phyloP scores from a whole-genome alignment of 64 coral and sea anemone genomes.

The Stylophora pistillata region DNA sequence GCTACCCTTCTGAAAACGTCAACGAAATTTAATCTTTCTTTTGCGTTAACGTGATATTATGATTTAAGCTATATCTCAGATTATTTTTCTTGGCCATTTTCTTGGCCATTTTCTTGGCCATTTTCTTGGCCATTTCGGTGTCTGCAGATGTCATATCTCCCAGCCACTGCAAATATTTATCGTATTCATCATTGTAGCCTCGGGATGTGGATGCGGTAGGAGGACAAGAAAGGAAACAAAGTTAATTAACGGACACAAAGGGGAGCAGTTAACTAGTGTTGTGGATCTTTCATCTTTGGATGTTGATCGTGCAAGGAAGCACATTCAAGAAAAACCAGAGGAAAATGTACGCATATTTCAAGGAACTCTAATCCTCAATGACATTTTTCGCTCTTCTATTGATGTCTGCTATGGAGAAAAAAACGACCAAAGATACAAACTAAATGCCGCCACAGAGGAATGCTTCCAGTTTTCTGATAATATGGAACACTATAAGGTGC shows the following conservation, averaged over 20 bases:
- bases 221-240: not conserved
- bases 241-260: not conserved
- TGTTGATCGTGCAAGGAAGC: not conserved
- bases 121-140: no score
- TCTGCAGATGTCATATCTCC: slow-evolving; percentile 24
- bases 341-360: not conserved
- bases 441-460: not conserved
- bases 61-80: no score
- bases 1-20: no score
- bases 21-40: no score
- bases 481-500: no score
- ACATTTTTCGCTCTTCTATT: not conserved
- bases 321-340: not conserved
- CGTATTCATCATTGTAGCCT: slow-evolving; percentile 6
- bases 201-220: not conserved
- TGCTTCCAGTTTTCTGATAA: not conserved
- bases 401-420: slow-evolving; percentile 30
- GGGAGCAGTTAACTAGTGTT: not conserved
- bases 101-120: no score
- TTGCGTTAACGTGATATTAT: no score
- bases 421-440: not conserved
- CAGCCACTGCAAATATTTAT: slow-evolving; percentile 42
- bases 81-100: no score
- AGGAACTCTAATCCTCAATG: not conserved
- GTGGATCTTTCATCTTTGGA: not conserved